A percentile compares a stretch with the other conserved stretches of the same genome.
Conservation (phyloP, 2,113 vertebrate species). For the Telmatochromis brichardi region DNA sequence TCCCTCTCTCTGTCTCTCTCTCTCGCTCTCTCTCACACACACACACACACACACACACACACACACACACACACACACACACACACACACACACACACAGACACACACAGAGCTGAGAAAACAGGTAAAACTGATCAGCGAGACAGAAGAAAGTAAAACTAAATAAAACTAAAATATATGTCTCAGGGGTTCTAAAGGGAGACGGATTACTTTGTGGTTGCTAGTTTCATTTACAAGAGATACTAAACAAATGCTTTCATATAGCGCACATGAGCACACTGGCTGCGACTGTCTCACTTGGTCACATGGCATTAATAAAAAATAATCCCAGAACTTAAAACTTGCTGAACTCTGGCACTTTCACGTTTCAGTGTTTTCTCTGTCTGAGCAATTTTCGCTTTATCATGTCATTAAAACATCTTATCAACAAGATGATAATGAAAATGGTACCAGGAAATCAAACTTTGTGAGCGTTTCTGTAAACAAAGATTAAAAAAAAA, state of each 20-base stretch:
- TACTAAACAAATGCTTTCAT: neutral
- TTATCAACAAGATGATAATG: neutral
- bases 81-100: no score
- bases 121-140: no score
- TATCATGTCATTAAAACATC: neutral
- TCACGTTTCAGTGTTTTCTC: rapidly evolving
- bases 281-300: neutral
- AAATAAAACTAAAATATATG: neutral
- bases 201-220: no score
- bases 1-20: no score
- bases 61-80: no score
- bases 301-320: neutral
- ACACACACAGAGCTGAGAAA: no score
- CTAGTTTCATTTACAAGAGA: no score
- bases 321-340: neutral
- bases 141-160: neutral
- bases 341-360: neutral
- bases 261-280: neutral
- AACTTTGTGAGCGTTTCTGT: neutral
- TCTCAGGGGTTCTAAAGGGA: no score
- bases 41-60: no score
- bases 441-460: neutral
- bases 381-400: neutral
- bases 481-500: neutral
- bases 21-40: no score